Percentiles rank a stretch among this genome's conserved stretches.
Evolutionary conservation across 1,140 invertebrate species (phyloP).

Genomic region (Pseudoatta argentina): DNA sequence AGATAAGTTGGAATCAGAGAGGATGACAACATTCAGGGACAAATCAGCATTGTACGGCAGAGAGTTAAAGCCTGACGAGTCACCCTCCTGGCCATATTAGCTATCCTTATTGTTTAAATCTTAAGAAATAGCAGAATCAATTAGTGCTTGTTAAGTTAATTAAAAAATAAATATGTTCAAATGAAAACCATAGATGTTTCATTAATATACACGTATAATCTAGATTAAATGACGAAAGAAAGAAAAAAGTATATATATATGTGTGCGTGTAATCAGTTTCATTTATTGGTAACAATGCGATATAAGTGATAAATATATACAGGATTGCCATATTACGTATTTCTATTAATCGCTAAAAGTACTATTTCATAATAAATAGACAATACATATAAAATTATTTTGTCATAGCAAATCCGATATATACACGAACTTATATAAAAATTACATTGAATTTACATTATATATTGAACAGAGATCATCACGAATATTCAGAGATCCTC

Average conservation of each 20-base stretch:
- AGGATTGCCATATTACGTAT: neutral
- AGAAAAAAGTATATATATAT: neutral
- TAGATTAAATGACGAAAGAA: neutral
- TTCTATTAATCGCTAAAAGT: neutral
- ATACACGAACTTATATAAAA: neutral
- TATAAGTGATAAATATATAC: conserved; percentile 17
- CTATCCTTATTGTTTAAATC: neutral
- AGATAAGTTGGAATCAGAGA: conserved; percentile 89
- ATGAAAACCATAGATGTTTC: neutral
- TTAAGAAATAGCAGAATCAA: conserved; percentile 21
- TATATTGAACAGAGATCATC: neutral
- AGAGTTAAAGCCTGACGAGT: conserved; percentile 88
- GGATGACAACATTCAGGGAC: conserved; percentile 91
- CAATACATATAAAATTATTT: neutral
- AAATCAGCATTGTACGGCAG: conserved; percentile 92
- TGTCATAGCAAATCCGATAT: neutral
- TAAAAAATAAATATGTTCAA: conserved; percentile 43
- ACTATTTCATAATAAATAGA: neutral
- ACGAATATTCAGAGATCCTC: neutral
- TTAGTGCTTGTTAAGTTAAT: conserved; percentile 46
- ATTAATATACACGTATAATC: neutral
- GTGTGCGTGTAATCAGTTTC: conserved; percentile 6
- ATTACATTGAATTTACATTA: neutral
- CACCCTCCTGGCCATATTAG: conserved; percentile 89
- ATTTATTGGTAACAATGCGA: neutral